These are phyloP conservation scores for Mechanitis messenoides DNA, from an alignment of 2,888 invertebrate species.

Conservation along the genomic window DNA sequence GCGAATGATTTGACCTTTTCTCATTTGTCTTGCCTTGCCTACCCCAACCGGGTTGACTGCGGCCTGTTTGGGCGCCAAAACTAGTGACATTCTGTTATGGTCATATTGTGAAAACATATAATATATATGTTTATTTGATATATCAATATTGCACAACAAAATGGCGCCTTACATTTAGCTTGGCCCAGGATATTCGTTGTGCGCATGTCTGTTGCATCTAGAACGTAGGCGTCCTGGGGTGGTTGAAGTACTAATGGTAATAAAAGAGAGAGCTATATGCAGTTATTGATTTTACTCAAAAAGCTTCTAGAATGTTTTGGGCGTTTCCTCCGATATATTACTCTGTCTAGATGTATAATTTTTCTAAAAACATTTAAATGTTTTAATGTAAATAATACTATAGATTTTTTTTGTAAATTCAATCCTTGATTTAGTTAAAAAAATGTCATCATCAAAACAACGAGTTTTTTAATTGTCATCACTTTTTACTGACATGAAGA, in stretches of 20 bases:
- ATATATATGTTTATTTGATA: not conserved
- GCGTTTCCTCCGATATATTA: not conserved
- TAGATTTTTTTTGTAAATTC: too few species aligned
- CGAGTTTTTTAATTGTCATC: too few species aligned
- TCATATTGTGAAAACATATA: too few species aligned
- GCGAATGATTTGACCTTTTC: not conserved
- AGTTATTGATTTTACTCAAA: constrained; percentile 12
- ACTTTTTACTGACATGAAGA: too few species aligned
- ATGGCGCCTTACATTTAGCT: not conserved
- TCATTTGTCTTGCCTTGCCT: constrained; percentile 2
- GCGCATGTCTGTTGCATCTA: constrained; percentile 2
- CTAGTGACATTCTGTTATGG: too few species aligned
- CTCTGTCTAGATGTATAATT: too few species aligned
- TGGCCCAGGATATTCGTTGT: constrained; percentile 26
- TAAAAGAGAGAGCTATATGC: constrained; percentile 4
- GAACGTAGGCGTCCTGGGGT: constrained; percentile 6
- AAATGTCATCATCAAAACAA: too few species aligned
- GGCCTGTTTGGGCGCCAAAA: too few species aligned
- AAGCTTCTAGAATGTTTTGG: constrained; percentile 1
- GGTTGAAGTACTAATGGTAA: not conserved
- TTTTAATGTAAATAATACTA: too few species aligned
- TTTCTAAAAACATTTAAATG: too few species aligned
- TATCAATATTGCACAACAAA: not conserved
- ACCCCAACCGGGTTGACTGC: not conserved
- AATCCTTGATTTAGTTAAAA: too few species aligned